phyloP scores from a whole-genome alignment of 1,140 invertebrate species.

The Triops cancriformis region DNA sequence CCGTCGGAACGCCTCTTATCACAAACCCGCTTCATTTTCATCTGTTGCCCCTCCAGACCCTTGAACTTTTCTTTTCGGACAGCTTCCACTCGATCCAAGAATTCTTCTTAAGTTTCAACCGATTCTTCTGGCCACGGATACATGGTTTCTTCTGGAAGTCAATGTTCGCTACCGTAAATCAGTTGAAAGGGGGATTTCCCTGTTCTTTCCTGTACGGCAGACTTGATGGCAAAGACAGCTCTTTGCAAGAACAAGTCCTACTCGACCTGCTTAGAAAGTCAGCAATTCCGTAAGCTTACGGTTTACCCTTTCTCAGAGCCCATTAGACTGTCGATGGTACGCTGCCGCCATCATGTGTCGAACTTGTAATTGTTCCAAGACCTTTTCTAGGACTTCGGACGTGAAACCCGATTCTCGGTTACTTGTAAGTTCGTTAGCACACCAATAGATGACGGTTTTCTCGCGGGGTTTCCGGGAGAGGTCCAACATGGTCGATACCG shows the following conservation, averaged over 20 bases:
- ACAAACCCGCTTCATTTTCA: not conserved
- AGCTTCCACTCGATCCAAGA: not conserved
- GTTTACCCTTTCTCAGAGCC: not conserved
- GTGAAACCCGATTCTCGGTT: not conserved
- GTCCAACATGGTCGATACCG: conserved; percentile 22
- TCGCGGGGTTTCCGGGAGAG: conserved; percentile 11
- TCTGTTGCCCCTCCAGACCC: not conserved
- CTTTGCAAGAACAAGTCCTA: not conserved
- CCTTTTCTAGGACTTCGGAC: not conserved
- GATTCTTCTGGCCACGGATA: not conserved
- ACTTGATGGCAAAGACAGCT: conserved; percentile 16
- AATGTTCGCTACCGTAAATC: not conserved
- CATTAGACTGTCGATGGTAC: not conserved
- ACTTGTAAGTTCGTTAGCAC: not conserved
- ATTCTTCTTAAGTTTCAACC: not conserved
- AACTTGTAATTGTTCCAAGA: not conserved
- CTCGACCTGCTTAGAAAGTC: not conserved
- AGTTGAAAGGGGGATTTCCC: not conserved
- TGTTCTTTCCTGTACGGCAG: not conserved
- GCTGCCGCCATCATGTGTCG: not conserved
- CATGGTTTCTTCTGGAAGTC: not conserved
- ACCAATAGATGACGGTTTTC: conserved; percentile 21
- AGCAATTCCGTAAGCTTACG: not conserved
- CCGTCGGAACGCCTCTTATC: not conserved
- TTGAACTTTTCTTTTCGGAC: not conserved